Evolutionary conservation across 1,140 invertebrate species (phyloP), one percentile per base, ranked within the genome.

Genomic region (Procambarus clarkii): DNA sequence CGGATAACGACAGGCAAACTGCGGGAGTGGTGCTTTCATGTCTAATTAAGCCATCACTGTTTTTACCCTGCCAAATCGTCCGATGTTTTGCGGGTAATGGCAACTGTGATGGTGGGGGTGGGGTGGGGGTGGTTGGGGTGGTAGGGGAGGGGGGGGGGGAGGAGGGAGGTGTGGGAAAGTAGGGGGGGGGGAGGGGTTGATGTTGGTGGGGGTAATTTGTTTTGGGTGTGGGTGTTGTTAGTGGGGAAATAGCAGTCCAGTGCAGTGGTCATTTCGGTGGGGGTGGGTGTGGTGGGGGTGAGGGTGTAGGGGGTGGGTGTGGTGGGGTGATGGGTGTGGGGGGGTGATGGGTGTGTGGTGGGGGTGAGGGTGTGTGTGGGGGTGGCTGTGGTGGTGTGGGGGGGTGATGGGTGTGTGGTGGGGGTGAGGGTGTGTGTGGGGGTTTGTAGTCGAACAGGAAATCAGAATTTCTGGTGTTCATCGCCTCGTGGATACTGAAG

Each of bases 1-100:
- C 8, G 7, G 60, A 21, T 21, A 64, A 64, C 60, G 60, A 18
- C 60, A 18, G 21, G 8, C 24, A 81, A 50, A 81, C 50, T 15
- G 48, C 21, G 46, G 48, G 45, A 81, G 79, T 81, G 48, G 9
- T 81, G 48, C 48, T 54, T 54, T 81, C 79, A 45, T 74, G 24
- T 24, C 69, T 74, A 24, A 74, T 74, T 74, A 74, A 2, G n/a
- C 2, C n/a, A 74, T n/a, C 5, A 21, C 5, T n/a, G 2, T 74
- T 74, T 74, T 74, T 8, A 21, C 69, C 34, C 21, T 74, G 21
- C n/a, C n/a, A 74, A 74, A 74, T 74, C 69, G 34, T 74, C 69
- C n/a, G n/a, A 24, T 74, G 24, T 54, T 34, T 54, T 60, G 79
- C 21, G 21, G 45, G 71, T 54, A 34, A 71, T 86, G 48, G 81